Evolutionary conservation across 30 jellyfish, hydroid and myxozoan genomes (phyloP).

Genomic region (Phacellophora camtschatica): DNA sequence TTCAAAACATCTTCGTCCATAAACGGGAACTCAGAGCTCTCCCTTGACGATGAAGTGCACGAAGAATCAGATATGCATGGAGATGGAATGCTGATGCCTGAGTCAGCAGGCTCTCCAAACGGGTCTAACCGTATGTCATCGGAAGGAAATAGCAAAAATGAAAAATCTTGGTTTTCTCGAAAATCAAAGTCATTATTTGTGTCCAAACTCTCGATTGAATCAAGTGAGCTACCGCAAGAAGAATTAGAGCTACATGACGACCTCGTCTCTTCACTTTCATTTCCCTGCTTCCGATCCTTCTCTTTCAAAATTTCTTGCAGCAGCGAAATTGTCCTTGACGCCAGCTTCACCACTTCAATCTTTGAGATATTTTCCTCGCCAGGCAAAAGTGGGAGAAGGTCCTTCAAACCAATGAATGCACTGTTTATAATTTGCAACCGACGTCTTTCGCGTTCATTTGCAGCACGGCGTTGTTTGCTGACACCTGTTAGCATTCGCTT

Average conservation of each 20-base stretch:
- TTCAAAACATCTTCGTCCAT: slow-evolving; percentile 67
- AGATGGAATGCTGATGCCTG: slow-evolving; percentile 73
- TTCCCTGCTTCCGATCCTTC: slow-evolving; percentile 38
- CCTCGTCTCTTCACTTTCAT: slow-evolving; percentile 51
- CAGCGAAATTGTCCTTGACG: slow-evolving; percentile 66
- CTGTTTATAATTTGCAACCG: slow-evolving; percentile 75
- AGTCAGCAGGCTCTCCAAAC: slow-evolving; percentile 65
- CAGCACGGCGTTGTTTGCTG: slow-evolving; percentile 92
- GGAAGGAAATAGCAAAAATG: slow-evolving; percentile 63
- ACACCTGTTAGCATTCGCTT: slow-evolving; percentile 91
- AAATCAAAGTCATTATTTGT: slow-evolving; percentile 21
- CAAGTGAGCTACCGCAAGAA: slow-evolving; percentile 38
- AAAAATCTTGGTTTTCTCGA: slow-evolving; percentile 52
- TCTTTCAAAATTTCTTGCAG: slow-evolving; percentile 61
- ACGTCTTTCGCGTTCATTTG: slow-evolving; percentile 87
- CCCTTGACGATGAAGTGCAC: slow-evolving; percentile 51
- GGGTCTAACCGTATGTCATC: slow-evolving; percentile 56
- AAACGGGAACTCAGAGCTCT: slow-evolving; percentile 64
- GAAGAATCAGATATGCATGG: slow-evolving; percentile 77
- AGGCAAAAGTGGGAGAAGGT: slow-evolving; percentile 73
- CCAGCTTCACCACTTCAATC: slow-evolving; percentile 85
- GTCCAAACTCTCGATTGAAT: slow-evolving; percentile 52
- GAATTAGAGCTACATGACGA: slow-evolving; percentile 53
- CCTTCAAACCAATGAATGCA: slow-evolving; percentile 78
- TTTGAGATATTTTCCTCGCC: slow-evolving; percentile 87